Evolutionary conservation across 23 tunicate genomes (phyloP), one percentile per base, ranked within the genome.

Genomic region (Clavelina lepadiformis): DNA sequence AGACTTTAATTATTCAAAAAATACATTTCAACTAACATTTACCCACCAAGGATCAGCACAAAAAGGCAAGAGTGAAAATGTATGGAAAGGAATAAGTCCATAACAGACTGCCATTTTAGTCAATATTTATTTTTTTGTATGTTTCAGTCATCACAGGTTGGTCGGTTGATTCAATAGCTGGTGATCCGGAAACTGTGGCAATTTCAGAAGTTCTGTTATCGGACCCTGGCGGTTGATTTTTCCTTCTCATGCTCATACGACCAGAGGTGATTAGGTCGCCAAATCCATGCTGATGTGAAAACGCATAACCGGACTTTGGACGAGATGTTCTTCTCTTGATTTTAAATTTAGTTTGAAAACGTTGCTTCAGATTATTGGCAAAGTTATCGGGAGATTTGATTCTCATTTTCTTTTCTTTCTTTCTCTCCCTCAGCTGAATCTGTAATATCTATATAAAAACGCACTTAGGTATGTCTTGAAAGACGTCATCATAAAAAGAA

Each of bases 211-310:
- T n/a, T n/a, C n/a, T n/a, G n/a, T n/a, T n/a, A n/a, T n/a, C n/a
- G 49, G 49, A 28, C 58, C 11, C 58, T 4, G 38, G 35, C 34
- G 28, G 29, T 52, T 19, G 11, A 6, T n/a, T n/a, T 29, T 68
- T 71, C 29, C 79, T 45, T 52, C 95, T 52, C 72, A 65, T 78
- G 69, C 85, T 82, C 98, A 91, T 91, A 5, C 91, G 69, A 3
- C 98, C 98, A 2, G 92, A 46, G 18, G 77, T 69, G 51, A 93
- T 93, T 49, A 93, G 56, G 55, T 79, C 73, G 28, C 93, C 98
- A 61, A 93, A 93, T 4, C 98, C 98, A 15, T 64, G 72, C 47
- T 93, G 87, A 27, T 93, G 98, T 7, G 94, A 74, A 70, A 93
- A 93, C 5, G 98, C 98, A 58, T 93, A 93, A 23, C 93, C 92